A percentile compares a stretch with the other conserved stretches of the same genome.
Evolutionary conservation across 2,888 invertebrate genomes (phyloP).

Genomic region (Caenorhabditis sp.): DNA sequence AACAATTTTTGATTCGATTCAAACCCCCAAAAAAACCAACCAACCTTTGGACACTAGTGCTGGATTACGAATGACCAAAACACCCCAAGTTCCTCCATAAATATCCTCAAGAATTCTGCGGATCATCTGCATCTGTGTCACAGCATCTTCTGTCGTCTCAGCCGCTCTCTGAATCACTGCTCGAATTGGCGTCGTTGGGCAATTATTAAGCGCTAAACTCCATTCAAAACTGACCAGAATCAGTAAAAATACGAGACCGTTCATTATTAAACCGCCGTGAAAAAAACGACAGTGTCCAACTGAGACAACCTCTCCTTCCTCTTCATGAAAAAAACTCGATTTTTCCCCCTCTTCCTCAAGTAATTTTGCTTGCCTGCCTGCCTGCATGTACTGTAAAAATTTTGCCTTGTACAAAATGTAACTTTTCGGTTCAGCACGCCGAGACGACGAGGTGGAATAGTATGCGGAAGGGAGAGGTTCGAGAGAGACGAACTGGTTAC

Average conservation of each 20-base stretch:
- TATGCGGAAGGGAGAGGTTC: not conserved
- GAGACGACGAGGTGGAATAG: not conserved
- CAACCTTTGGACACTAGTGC: slow-evolving; percentile 61
- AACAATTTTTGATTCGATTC: no score
- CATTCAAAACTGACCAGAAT: not conserved
- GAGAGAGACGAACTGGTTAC: not conserved
- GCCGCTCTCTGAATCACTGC: slow-evolving; percentile 62
- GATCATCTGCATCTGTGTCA: slow-evolving; percentile 66
- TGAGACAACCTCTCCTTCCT: not conserved
- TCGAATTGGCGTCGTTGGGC: slow-evolving; percentile 62
- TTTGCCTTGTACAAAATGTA: not conserved
- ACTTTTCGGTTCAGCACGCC: not conserved
- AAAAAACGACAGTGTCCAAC: not conserved
- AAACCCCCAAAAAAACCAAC: no score
- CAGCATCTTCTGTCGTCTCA: slow-evolving; percentile 52
- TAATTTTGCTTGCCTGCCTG: not conserved
- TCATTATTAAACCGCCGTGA: not conserved
- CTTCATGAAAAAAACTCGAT: not conserved
- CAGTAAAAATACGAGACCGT: not conserved
- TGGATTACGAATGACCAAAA: slow-evolving; percentile 64
- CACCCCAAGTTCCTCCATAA: slow-evolving; percentile 70
- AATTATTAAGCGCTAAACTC: slow-evolving; percentile 63
- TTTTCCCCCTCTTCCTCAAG: not conserved
- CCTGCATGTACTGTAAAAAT: not conserved
- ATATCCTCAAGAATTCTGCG: slow-evolving; percentile 69